These are phyloP conservation scores for Centrocercus urophasianus DNA, from an alignment of 2,113 vertebrate genomes.

Conservation along the genomic window DNA sequence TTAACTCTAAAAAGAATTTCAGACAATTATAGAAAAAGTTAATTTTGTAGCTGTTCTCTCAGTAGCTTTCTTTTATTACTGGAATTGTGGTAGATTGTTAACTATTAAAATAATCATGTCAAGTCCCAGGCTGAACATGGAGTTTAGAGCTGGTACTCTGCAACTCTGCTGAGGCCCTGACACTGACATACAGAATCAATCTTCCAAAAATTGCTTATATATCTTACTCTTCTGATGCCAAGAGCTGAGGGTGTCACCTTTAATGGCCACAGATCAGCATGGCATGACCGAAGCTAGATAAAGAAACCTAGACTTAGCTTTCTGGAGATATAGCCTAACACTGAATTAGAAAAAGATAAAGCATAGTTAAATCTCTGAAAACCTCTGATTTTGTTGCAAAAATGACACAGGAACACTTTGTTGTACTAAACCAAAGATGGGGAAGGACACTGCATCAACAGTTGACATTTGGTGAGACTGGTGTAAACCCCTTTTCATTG, in stretches of 20 bases:
- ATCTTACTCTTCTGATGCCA: background rate
- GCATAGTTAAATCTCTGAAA: background rate
- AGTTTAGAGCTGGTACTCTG: background rate
- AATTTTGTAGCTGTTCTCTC: background rate
- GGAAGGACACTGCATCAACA: background rate
- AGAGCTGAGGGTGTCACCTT: background rate
- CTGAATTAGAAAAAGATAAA: background rate
- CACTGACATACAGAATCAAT: background rate
- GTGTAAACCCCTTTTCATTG: background rate
- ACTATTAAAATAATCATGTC: background rate
- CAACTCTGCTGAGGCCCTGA: background rate
- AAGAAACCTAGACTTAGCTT: background rate
- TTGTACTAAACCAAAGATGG: background rate
- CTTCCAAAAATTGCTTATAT: background rate
- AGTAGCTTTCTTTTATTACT: background rate
- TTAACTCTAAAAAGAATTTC: background rate
- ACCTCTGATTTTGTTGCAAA: background rate
- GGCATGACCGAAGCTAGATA: background rate
- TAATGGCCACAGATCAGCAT: background rate
- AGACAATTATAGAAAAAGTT: background rate
- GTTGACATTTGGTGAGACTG: background rate
- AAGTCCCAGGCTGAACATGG: background rate
- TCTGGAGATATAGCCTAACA: background rate
- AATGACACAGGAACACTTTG: accelerated
- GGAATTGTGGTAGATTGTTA: background rate